Base-by-base conservation (phyloP, 2,888 invertebrate genomes). In the Nycteola revayana region DNA sequence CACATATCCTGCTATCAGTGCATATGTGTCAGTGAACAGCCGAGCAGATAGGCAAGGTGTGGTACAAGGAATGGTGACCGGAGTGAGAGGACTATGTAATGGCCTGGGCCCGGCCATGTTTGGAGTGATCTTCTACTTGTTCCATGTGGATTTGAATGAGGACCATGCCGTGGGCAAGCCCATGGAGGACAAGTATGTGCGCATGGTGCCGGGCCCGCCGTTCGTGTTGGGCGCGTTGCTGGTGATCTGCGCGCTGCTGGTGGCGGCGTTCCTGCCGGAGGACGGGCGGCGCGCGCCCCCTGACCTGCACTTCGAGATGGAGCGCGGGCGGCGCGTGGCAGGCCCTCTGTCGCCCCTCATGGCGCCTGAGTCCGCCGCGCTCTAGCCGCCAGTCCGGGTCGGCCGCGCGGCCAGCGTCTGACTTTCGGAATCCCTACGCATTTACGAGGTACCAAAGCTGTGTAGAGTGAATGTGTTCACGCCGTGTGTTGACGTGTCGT, bases 21-120 rank as follows among this genome's bases (percentile, higher is more conserved):
- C 99, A 21, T 99, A 98, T 84, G 98, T 98, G 34, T 98, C 98
- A 7, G 96, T 98, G 69, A 98, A 98, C 84, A 97, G 98, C 49
- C 95, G 97, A 67, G 95, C 96, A n/a, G 99, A 99, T 81, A 94
- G 98, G 68, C 99, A 99, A 90, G 99, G 95, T 37, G 93, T 96
- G 20, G 96, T 96, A 40, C 98, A 98, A 87, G 99, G 99, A 46
- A 97, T 99, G 93, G 97, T 99, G 30, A 99, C 99, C 0, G 99
- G 99, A 7, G 98, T 99, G 91, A 91, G 99, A 47, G 99, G 99
- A 0, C 92, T 99, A 29, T 99, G 99, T 74, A 98, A 98, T 75
- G 99, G 99, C 8, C 91, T 99, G 30, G 99, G 99, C 0, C 99
- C 99, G 0, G 99, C 99, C 25, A 95, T 99, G 92, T 99, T 97